Evolutionary conservation across 2,888 invertebrate genomes (phyloP).

Genomic region (Drosophila koepferae): DNA sequence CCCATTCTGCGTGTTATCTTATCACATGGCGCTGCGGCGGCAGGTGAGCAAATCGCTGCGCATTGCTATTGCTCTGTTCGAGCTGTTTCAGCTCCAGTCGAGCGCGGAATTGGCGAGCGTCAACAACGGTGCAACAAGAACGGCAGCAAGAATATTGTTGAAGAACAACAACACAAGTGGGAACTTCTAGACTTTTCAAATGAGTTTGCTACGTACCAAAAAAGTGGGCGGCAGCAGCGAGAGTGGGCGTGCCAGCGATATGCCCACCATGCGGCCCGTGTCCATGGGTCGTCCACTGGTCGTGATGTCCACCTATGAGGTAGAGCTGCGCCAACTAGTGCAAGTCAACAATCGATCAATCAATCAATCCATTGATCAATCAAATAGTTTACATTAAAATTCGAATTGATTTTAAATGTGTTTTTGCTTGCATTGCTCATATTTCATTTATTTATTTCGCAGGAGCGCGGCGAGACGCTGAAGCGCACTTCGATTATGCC

Average conservation of each 20-base stretch:
- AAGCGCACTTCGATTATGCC: conserved; percentile 83
- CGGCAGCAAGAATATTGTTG: not conserved
- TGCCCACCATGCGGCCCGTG: conserved; percentile 74
- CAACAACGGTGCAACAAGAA: conserved; percentile 33
- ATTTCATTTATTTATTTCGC: conserved; percentile 15
- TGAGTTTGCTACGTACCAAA: conserved; percentile 71
- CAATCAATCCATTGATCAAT: not conserved
- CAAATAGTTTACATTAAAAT: conserved; percentile 6
- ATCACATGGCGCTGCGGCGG: conserved; percentile 39
- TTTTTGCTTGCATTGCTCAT: not conserved
- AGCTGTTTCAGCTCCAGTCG: conserved; percentile 40
- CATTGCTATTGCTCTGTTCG: conserved; percentile 11
- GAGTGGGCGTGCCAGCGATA: conserved; percentile 49
- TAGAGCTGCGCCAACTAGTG: conserved; percentile 6
- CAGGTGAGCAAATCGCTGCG: conserved; percentile 31
- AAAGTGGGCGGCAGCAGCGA: conserved; percentile 21
- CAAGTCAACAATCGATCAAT: conserved; percentile 10
- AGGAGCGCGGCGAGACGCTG: conserved; percentile 84
- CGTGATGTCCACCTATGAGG: conserved; percentile 73
- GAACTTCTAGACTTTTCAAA: conserved; percentile 2
- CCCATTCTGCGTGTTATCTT: conserved; percentile 46
- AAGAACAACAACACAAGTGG: too few species aligned
- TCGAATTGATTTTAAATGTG: not conserved
- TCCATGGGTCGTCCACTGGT: conserved; percentile 67
- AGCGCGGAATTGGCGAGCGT: conserved; percentile 30